phyloP scores from a whole-genome alignment of 2,113 vertebrate species.

The Aegotheles bennettii region DNA sequence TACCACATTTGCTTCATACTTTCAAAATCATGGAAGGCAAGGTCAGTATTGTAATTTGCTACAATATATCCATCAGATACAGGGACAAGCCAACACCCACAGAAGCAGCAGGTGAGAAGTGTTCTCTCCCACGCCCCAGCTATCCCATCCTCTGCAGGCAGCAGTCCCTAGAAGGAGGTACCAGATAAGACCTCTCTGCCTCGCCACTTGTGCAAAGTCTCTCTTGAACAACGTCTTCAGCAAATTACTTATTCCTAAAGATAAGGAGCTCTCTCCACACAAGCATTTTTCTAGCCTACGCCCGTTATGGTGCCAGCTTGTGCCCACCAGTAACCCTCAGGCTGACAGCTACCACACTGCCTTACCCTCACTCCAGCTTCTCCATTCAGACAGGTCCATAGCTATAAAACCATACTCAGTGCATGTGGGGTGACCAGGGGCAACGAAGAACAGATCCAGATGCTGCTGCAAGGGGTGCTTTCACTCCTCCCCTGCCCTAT shows the following conservation, averaged over 20 bases:
- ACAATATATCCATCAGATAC: background rate
- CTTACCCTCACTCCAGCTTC: background rate
- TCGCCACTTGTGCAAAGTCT: background rate
- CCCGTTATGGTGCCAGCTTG: background rate
- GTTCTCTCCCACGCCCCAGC: background rate
- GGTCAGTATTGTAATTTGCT: background rate
- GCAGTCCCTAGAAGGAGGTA: background rate
- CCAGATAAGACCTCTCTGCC: background rate
- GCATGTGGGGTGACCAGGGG: fast-evolving
- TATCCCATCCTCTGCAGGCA: background rate
- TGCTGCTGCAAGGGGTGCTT: background rate
- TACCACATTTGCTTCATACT: background rate
- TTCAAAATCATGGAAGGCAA: background rate
- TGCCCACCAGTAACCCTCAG: background rate
- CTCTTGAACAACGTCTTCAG: background rate
- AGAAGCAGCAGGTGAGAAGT: background rate
- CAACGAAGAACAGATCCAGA: background rate
- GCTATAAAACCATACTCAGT: background rate
- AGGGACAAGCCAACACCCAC: background rate
- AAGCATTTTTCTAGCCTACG: background rate
- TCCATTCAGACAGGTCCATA: background rate
- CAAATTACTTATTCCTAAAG: background rate
- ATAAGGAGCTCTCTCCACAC: background rate
- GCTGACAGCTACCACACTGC: background rate
- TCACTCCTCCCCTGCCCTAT: background rate